These are phyloP conservation scores for Diceros bicornis DNA, from an alignment of 2,797 vertebrate genomes.

Conservation along the genomic window DNA sequence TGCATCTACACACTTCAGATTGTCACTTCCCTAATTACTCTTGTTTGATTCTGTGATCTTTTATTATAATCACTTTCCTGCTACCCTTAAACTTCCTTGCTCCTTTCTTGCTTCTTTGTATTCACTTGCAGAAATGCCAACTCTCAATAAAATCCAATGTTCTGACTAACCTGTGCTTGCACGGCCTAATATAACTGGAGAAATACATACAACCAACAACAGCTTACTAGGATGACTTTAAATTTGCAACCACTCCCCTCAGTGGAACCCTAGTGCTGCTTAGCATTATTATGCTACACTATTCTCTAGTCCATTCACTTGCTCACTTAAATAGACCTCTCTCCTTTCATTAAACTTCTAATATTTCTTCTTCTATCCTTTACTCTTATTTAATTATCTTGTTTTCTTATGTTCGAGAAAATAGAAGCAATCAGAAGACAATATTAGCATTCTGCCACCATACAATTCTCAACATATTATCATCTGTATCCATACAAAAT, in stretches of 20 bases:
- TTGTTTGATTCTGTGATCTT: background rate
- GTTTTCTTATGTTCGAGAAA: slow-evolving; percentile 43
- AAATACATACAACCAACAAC: background rate
- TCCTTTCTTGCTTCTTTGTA: background rate
- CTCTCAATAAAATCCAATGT: background rate
- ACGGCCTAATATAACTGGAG: background rate
- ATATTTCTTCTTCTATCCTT: background rate
- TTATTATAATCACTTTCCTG: background rate
- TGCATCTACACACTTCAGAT: background rate
- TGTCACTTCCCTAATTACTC: background rate
- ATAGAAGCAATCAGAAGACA: background rate
- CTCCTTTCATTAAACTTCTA: background rate
- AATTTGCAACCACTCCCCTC: background rate
- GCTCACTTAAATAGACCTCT: background rate
- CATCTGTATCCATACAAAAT: background rate
- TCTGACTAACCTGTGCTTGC: background rate
- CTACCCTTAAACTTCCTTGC: background rate
- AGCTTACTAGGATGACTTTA: background rate
- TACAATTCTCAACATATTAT: background rate
- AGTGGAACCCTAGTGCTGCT: background rate
- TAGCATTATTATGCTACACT: background rate
- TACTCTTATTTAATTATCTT: background rate
- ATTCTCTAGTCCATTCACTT: background rate
- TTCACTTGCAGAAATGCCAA: background rate
- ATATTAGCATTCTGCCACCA: background rate